Evolutionary conservation across 2,888 invertebrate species (phyloP), one percentile per base, ranked within the genome.

Genomic region (Flexamia atlantica): DNA sequence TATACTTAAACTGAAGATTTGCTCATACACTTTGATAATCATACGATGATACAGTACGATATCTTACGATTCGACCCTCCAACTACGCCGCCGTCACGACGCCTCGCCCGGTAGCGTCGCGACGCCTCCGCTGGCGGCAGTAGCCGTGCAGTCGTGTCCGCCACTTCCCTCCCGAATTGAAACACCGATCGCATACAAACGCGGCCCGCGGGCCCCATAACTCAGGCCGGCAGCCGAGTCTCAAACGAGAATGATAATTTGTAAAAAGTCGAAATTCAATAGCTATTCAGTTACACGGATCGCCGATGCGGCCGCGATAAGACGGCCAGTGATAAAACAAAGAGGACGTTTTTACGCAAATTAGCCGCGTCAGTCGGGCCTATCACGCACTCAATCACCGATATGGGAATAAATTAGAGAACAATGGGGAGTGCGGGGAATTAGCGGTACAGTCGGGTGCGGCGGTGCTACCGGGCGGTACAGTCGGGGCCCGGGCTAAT

Each of bases 221-320:
- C 50, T 76, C 76, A 76, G 57, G 57, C 32, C 79, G 32, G 60
- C 83, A 64, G 83, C 70, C 80, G 64, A 80, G 60, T 68, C 46
- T 80, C 83, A 83, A 83, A 83, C 83, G 80, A 83, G 80, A 80
- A 83, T 83, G 83, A 83, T 83, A 83, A 83, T 83, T 83, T 83
- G 79, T 79, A 83, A 83, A 83, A 80, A 50, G 68, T 50, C 50
- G 80, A 83, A 83, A 83, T 83, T 83, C 83, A 83, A 83, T 83
- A 70, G 50, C 83, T 83, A 83, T 83, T 83, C 83, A 83, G 80
- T 50, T 68, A 83, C 83, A 83, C 80, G 68, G 50, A 80, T 82
- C 68, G 64, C 32, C 32, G 83, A 83, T 83, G 64, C 60, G 70
- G 36, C 60, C 40, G 57, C n/a, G 83, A 83, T 83, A 70, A 80